Evolutionary conservation across 2,113 vertebrate species (phyloP).

Genomic region (Porphyrio hochstetteri): DNA sequence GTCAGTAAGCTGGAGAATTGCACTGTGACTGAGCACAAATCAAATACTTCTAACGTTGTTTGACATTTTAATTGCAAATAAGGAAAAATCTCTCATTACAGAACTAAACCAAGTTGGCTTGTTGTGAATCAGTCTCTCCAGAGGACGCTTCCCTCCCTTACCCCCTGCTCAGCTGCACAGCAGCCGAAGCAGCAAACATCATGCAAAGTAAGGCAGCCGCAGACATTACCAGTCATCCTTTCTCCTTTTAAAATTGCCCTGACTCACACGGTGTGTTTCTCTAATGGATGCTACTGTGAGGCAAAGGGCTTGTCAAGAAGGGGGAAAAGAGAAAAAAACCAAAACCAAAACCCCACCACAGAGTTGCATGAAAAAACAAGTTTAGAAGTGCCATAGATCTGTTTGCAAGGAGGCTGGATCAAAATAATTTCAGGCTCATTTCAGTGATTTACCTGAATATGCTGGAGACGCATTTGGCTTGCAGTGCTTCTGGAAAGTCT

Average conservation of each 20-base stretch:
- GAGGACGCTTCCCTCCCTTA: background rate
- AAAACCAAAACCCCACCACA: background rate
- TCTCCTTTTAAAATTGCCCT: background rate
- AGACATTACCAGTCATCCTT: background rate
- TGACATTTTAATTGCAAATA: conserved; percentile 42
- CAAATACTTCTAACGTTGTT: conserved; percentile 2
- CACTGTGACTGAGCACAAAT: conserved; percentile 7
- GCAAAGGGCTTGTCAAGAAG: background rate
- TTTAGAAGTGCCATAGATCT: background rate
- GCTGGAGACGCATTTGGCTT: background rate
- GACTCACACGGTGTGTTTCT: background rate
- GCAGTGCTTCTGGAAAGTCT: background rate
- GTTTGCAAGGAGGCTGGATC: background rate
- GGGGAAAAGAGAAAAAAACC: too few species aligned
- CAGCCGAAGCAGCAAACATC: background rate
- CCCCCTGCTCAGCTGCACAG: background rate
- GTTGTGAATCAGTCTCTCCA: background rate
- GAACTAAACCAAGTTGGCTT: background rate
- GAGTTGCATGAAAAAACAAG: background rate
- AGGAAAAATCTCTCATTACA: background rate
- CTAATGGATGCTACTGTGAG: background rate
- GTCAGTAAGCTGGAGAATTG: conserved; percentile 18
- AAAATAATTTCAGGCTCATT: background rate
- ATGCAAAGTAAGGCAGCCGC: background rate
- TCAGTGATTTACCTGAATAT: background rate